Evolutionary conservation across 2,888 invertebrate genomes (phyloP), one percentile per base, ranked within the genome.

Genomic region (Cheilosia soror): DNA sequence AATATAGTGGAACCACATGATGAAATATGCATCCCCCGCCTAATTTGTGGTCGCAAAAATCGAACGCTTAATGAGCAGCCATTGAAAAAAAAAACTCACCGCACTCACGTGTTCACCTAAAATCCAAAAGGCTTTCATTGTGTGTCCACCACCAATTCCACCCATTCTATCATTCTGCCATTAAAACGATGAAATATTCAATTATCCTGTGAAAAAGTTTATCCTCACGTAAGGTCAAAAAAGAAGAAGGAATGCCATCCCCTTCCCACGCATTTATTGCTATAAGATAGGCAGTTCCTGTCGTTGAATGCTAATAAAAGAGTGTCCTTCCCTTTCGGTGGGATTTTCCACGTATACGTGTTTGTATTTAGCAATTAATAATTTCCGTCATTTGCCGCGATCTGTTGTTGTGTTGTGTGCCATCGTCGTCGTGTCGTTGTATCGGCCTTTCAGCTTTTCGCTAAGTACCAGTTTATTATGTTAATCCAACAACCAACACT

Each of bases 181-280:
- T 79, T 44, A 65, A 72, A 79, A 72, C 58, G 47, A 65, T 72
- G 58, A 72, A 79, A 79, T 72, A 79, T 79, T 79, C 79, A 79
- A 79, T 72, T 72, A 79, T 79, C 72, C 72, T 79, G 57, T 51
- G 51, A 72, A 79, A 72, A 72, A 72, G 58, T 79, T 60, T 42
- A 65, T 72, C 72, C 79, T 60, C 65, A 79, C 79, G 72, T 49
- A 15, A 37, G 57, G 15, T 20, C 25, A 29, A 29, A 25, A 31
- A 58, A 66, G 37, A 33, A 20, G 37, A 40, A 13, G 13, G 33
- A 49, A 29, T 37, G 3, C n/a, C 7, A 3, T 15, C 20, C 57
- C 37, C 13, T 2, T 27, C 11, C 4, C 63, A 25, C 62, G 55
- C 27, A 44, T 77, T 62, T 63, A 69, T 62, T 71, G 63, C 57